Evolutionary conservation across 2,113 vertebrate species (phyloP).

Genomic region (Delphinus delphis): DNA sequence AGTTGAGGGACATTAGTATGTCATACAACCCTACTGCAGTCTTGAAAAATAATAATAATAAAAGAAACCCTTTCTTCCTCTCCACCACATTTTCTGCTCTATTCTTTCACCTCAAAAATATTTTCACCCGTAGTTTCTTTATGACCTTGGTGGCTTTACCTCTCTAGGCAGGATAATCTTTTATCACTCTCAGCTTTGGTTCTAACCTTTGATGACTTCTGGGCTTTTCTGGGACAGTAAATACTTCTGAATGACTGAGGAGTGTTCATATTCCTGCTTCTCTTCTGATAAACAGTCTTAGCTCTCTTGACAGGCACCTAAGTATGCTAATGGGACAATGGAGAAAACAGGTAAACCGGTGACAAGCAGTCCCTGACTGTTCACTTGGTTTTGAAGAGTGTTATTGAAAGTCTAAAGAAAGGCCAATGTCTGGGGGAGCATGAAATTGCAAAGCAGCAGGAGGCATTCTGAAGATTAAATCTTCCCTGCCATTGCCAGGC

Average conservation of each 20-base stretch:
- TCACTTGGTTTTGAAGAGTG: not conserved
- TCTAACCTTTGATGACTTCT: constrained; percentile 41
- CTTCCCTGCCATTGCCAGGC: not conserved
- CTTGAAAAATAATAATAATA: constrained; percentile 45
- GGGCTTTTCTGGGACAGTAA: constrained; percentile 37
- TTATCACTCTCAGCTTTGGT: constrained; percentile 29
- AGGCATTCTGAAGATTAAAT: not conserved
- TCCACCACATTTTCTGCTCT: not conserved
- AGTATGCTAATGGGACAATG: not conserved
- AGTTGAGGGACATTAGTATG: constrained; percentile 72
- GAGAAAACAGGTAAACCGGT: constrained; percentile 21
- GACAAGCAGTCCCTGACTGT: not conserved
- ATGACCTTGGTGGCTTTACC: not conserved
- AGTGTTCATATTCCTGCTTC: constrained; percentile 13
- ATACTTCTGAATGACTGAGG: not conserved
- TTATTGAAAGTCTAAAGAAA: constrained; percentile 44
- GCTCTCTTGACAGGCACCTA: not conserved
- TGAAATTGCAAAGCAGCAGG: not conserved
- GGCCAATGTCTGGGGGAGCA: not conserved
- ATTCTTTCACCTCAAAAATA: constrained; percentile 50
- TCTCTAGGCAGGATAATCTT: not conserved
- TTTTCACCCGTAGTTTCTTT: constrained; percentile 46
- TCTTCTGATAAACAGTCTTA: constrained; percentile 19
- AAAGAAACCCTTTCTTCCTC: not conserved
- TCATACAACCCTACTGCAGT: not conserved